Evolutionary conservation across 2,113 vertebrate species (phyloP), one percentile per base, ranked within the genome.

Genomic region (Psophia crepitans): DNA sequence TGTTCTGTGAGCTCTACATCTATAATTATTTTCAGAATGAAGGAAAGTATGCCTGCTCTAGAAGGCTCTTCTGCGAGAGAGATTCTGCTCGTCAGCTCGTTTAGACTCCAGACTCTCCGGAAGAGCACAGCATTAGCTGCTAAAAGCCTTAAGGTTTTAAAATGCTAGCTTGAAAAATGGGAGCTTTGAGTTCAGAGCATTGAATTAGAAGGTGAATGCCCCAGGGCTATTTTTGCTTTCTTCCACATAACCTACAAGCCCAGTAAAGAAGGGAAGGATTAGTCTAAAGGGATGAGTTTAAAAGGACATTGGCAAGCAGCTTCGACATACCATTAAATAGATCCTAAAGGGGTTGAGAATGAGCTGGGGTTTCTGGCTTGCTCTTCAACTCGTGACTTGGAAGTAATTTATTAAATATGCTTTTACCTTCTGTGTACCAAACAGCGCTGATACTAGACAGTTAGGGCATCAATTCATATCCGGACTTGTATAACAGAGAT

Each of bases 91-190:
- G 84, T 87, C 90, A 77, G 86, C 89, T 95, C 65, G 4, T 90
- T 78, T 78, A 71, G 80, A 51, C 44, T 56, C 51, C 79, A 84
- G 64, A 4, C 51, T 79, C 76, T 80, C 76, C 79, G 8, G 14
- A 79, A 89, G 73, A 96, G 41, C 76, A 17, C 11, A 14, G 57
- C 74, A 35, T 54, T 91, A 87, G 86, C 77, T 79, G 33, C 84
- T 84, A 49, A 92, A 93, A 95, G 70, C 92, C 93, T 93, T 49
- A 28, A 84, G 92, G 79, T 85, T 96, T 89, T 84, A 58, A 92
- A 94, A 73, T 64, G 69, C 70, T 91, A 41, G 66, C 74, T 87
- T 95, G 84, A 93, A 92, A 94, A 96, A 96, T 85, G 84, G 84
- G 20, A 77, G 41, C 70, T 95, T 54, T 76, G 93, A 58, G 77